Evolutionary conservation across 2,113 vertebrate species (phyloP), one percentile per base, ranked within the genome.

Genomic region (Microtus montanus): DNA sequence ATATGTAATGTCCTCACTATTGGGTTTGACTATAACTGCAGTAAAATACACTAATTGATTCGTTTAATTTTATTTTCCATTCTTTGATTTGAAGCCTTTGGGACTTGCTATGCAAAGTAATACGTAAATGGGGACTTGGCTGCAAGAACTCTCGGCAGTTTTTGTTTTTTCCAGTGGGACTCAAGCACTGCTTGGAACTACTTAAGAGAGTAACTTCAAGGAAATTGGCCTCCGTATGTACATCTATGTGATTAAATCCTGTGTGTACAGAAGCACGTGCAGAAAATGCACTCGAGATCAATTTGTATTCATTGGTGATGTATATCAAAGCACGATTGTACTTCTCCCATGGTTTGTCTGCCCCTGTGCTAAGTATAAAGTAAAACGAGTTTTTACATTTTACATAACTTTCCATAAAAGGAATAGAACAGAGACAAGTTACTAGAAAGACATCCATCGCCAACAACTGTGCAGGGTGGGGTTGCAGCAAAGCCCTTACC

Each of bases 61-160:
- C 89, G 0, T 97, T 97, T 97, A 97, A 97, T 97, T 97, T 97
- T 96, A 97, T 97, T 97, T 97, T 97, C 95, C 93, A 90, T 95
- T 92, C 95, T 96, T 97, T 97, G 92, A 95, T 94, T 93, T 87
- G 90, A 97, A 97, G 92, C 97, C 97, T 97, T 94, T 96, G 96
- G 95, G 97, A 97, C 66, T 94, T 54, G 93, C 80, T 96, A 96
- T 96, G 96, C 94, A 97, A 97, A 97, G 93, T 88, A 88, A 96
- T 96, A 97, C 96, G 97, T 91, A 97, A 97, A 97, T 97, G 70
- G 92, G n/a, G 80, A 93, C 68, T 97, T 96, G 88, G 97, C 96
- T 94, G 77, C 94, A 93, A 96, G 93, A 97, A 95, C 68, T 94
- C 90, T 94, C 92, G 93, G 94, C 95, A 97, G 94, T 90, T 95